A percentile compares a stretch with the other conserved stretches of the same genome.
These are phyloP conservation scores for Poeciliopsis infans DNA, from an alignment of 2,797 vertebrate genomes.

Conservation along the genomic window DNA sequence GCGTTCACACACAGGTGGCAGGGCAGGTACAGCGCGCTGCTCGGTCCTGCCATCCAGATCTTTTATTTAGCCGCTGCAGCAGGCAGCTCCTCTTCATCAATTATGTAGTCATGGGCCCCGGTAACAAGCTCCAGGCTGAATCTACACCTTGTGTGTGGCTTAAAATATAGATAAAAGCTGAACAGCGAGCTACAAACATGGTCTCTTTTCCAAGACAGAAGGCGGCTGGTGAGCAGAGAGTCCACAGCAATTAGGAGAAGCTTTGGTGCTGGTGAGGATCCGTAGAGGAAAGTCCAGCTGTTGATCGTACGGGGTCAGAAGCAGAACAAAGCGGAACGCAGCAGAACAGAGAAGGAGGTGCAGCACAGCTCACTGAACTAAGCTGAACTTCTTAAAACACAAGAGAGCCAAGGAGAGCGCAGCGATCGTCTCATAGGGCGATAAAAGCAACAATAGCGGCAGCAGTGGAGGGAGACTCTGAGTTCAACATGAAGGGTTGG, in stretches of 20 bases:
- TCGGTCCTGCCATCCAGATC: slow-evolving; percentile 75
- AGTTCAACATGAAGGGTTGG: slow-evolving; percentile 37
- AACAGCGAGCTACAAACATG: slow-evolving; percentile 90
- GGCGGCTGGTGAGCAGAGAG: slow-evolving; percentile 72
- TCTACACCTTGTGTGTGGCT: slow-evolving; percentile 96
- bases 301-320: slow-evolving; percentile 40
- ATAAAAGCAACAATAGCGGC: slow-evolving; percentile 43
- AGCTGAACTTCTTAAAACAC: slow-evolving; percentile 40
- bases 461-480: slow-evolving; percentile 21
- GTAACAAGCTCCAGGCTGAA: slow-evolving; percentile 92
- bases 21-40: slow-evolving; percentile 53
- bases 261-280: slow-evolving; percentile 58
- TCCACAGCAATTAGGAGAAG: slow-evolving; percentile 81
- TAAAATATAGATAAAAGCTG: slow-evolving; percentile 99
- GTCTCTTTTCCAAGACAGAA: slow-evolving; percentile 74
- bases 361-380: slow-evolving; percentile 29
- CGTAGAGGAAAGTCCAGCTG: slow-evolving; percentile 53
- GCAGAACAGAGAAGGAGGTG: slow-evolving; percentile 24
- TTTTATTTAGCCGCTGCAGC: slow-evolving; percentile 85
- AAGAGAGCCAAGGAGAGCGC: slow-evolving; percentile 21
- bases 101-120: slow-evolving; percentile 88
- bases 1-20: slow-evolving; percentile 66
- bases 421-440: slow-evolving; percentile 46
- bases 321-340: slow-evolving; percentile 26
- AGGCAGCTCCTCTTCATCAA: slow-evolving; percentile 87